These are phyloP conservation scores for Dissostichus mawsoni DNA, from an alignment of 2,113 vertebrate genomes.

Conservation along the genomic window DNA sequence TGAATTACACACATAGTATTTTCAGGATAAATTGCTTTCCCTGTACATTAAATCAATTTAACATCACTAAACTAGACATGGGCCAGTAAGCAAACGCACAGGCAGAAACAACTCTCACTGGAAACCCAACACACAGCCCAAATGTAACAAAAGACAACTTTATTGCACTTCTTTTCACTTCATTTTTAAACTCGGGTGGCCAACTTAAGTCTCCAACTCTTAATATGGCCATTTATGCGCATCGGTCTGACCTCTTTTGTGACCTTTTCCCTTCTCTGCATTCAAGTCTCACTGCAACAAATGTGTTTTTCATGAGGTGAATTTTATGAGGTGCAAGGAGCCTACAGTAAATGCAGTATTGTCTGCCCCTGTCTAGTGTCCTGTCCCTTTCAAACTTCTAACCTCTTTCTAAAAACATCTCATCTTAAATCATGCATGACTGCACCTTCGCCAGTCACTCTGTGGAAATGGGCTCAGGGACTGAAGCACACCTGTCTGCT, in stretches of 20 bases:
- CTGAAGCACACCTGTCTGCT: constrained; percentile 48
- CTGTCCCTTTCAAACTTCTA: constrained; percentile 39
- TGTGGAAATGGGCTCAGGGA: constrained; percentile 34
- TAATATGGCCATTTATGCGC: background rate
- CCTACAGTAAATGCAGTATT: constrained; percentile 22
- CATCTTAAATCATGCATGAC: constrained; percentile 70
- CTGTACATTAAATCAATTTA: background rate
- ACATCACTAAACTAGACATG: background rate
- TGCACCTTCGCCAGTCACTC: constrained; percentile 37
- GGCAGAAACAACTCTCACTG: background rate
- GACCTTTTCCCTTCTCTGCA: constrained; percentile 25
- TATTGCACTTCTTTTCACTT: constrained; percentile 12
- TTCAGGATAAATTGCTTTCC: no score
- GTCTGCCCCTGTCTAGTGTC: background rate
- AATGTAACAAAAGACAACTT: background rate
- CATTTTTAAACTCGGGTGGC: constrained; percentile 3
- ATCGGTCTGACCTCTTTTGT: constrained; percentile 41
- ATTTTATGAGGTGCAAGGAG: constrained; percentile 40
- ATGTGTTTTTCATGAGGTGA: constrained; percentile 21
- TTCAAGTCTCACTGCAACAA: constrained; percentile 3
- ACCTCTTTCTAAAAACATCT: constrained; percentile 54
- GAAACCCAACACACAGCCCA: background rate
- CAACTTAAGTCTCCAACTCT: background rate
- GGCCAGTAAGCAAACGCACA: background rate
- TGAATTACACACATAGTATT: no score